These are phyloP conservation scores for Anguilla obscura DNA, from an alignment of 2,797 vertebrate species.

Conservation along the genomic window DNA sequence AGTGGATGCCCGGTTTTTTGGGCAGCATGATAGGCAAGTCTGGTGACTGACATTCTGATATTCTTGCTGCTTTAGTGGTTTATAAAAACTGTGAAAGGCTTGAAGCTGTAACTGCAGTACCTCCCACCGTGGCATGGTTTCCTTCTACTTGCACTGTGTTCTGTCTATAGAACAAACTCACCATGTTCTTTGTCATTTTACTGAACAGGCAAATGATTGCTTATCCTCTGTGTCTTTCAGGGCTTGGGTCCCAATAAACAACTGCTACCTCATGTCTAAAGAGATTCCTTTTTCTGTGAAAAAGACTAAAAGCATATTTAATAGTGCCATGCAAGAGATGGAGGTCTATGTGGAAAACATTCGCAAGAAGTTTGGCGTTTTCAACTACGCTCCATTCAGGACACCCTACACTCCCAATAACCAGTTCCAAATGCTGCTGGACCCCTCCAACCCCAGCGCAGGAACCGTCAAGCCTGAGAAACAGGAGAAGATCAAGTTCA, in stretches of 20 bases:
- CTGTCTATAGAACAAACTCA: background rate
- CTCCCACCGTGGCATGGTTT: background rate
- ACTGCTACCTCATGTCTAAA: constrained; percentile 99
- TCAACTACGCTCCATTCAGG: constrained; percentile 98
- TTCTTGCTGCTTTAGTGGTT: background rate
- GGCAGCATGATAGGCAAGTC: constrained; percentile 94
- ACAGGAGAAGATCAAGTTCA: constrained; percentile 92
- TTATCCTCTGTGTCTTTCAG: constrained; percentile 60
- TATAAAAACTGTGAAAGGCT: no score
- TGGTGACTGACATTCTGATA: background rate
- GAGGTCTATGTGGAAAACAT: constrained; percentile 98
- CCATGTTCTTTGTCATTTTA: background rate
- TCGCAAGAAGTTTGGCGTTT: constrained; percentile 91
- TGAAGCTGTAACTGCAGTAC: background rate
- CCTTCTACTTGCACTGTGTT: background rate
- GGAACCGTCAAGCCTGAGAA: constrained; percentile 91
- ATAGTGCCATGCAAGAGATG: constrained; percentile 99
- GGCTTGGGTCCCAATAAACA: constrained; percentile 98
- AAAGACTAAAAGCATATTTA: constrained; percentile 99
- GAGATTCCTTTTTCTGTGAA: constrained; percentile 99
- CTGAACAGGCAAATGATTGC: background rate
- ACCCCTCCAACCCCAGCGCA: constrained; percentile 86
- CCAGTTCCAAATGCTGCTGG: constrained; percentile 94
- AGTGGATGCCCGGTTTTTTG: constrained; percentile 97
- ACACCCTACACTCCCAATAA: constrained; percentile 96